phyloP scores from a whole-genome alignment of 2,888 invertebrate genomes.

The Drosophila birchii region DNA sequence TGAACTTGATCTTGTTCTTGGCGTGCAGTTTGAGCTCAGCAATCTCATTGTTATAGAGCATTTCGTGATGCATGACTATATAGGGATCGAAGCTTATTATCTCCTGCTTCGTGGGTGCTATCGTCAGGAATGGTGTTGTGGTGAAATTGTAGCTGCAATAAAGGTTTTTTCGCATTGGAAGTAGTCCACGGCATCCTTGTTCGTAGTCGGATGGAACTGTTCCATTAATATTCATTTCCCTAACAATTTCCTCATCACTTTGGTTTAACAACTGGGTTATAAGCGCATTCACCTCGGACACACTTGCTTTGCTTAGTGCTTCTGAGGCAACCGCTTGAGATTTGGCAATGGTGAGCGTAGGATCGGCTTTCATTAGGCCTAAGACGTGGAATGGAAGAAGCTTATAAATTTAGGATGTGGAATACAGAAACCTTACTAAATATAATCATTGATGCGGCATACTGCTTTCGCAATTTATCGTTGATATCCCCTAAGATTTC shows the following conservation, averaged over 20 bases:
- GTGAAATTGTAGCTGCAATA: slow-evolving; percentile 50
- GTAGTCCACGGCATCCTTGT: slow-evolving; percentile 50
- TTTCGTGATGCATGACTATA: slow-evolving; percentile 55
- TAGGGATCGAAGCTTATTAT: slow-evolving; percentile 52
- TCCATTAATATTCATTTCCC: neutral
- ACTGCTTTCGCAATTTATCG: slow-evolving; percentile 15
- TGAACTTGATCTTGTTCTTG: slow-evolving; percentile 5
- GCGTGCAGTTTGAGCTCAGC: slow-evolving; percentile 9
- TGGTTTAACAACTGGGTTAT: slow-evolving; percentile 21
- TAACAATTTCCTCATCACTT: slow-evolving; percentile 9
- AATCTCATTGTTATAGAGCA: slow-evolving; percentile 49
- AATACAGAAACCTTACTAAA: slow-evolving; percentile 20
- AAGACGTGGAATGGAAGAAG: neutral
- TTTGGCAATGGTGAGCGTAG: neutral
- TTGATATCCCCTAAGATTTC: slow-evolving; percentile 30
- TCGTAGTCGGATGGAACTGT: slow-evolving; percentile 12
- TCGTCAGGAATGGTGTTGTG: slow-evolving; percentile 41
- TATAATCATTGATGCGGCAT: slow-evolving; percentile 30
- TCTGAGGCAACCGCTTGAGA: neutral
- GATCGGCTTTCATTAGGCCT: slow-evolving; percentile 8
- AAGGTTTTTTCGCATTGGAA: slow-evolving; percentile 28
- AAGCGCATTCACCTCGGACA: neutral
- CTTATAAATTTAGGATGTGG: too few species aligned
- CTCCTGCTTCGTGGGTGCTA: slow-evolving; percentile 61
- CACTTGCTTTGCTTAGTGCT: neutral